Conservation (phyloP, 2,797 vertebrate species). For the Enteromius radiatus region DNA sequence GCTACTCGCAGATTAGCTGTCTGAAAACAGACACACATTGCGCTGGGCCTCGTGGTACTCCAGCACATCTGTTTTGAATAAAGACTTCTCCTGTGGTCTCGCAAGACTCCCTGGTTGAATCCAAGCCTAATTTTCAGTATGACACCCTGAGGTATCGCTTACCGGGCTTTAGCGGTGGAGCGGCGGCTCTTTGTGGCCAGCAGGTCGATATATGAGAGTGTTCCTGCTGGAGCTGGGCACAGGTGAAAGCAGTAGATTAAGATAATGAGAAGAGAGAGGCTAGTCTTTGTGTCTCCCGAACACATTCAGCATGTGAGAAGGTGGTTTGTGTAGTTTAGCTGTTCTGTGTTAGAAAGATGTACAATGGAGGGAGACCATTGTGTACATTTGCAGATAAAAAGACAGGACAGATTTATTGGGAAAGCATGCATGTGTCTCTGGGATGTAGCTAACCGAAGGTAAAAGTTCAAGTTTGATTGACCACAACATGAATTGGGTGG, state of each 20-base stretch:
- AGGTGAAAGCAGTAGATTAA: slow-evolving; percentile 60
- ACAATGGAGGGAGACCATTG: slow-evolving; percentile 3
- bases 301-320: slow-evolving; percentile 40
- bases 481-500: not conserved
- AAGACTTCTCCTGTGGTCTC: slow-evolving; percentile 58
- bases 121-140: slow-evolving; percentile 64
- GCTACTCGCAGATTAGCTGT: slow-evolving; percentile 55
- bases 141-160: slow-evolving; percentile 63
- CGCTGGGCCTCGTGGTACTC: slow-evolving; percentile 41
- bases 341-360: slow-evolving; percentile 28
- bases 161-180: slow-evolving; percentile 54
- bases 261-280: slow-evolving; percentile 53
- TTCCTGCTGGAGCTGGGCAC: slow-evolving; percentile 50
- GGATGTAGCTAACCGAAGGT: not conserved
- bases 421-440: not conserved
- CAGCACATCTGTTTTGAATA: slow-evolving; percentile 61
- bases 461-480: slow-evolving; percentile 3
- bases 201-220: slow-evolving; percentile 64
- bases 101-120: slow-evolving; percentile 54
- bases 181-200: slow-evolving; percentile 59
- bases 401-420: slow-evolving; percentile 19
- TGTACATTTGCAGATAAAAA: slow-evolving; percentile 27
- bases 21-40: slow-evolving; percentile 57
- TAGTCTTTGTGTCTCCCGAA: slow-evolving; percentile 35
- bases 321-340: slow-evolving; percentile 30